phyloP scores from a whole-genome alignment of 2,888 invertebrate genomes.

The Macrophya annulata region DNA sequence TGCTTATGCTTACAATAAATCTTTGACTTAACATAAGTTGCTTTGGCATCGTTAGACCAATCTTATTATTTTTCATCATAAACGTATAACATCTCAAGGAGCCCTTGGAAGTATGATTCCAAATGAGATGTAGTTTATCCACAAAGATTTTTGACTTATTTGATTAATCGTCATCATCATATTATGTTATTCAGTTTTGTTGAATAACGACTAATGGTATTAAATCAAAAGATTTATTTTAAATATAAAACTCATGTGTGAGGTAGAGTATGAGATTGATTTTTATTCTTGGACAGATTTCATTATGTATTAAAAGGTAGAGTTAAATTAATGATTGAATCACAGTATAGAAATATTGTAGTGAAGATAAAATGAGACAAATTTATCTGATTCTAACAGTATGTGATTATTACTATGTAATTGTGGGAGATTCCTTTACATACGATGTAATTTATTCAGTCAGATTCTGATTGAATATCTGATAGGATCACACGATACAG shows the following conservation, averaged over 20 bases:
- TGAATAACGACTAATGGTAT: conserved; percentile 17
- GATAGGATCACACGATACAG: conserved; percentile 72
- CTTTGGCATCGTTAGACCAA: conserved; percentile 11
- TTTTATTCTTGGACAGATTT: conserved; percentile 47
- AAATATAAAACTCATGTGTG: conserved; percentile 43
- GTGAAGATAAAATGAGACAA: conserved; percentile 42
- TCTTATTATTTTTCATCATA: neutral
- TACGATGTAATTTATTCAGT: conserved; percentile 67
- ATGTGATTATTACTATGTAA: conserved; percentile 12
- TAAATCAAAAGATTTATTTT: neutral
- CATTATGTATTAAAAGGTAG: conserved; percentile 42
- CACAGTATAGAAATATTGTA: conserved; percentile 53
- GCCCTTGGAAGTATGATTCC: neutral
- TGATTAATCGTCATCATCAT: neutral
- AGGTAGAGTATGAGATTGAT: conserved; percentile 50
- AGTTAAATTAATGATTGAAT: conserved; percentile 52
- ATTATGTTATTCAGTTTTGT: neutral
- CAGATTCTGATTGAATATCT: conserved; percentile 73
- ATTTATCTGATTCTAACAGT: conserved; percentile 28
- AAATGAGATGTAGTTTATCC: conserved; percentile 3
- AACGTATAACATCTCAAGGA: neutral
- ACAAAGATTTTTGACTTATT: neutral
- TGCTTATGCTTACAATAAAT: too few species aligned
- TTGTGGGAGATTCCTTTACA: conserved; percentile 70
- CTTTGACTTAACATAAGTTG: too few species aligned